phyloP scores from a whole-genome alignment of 2,888 invertebrate genomes.

The Conchocele bisecta region DNA sequence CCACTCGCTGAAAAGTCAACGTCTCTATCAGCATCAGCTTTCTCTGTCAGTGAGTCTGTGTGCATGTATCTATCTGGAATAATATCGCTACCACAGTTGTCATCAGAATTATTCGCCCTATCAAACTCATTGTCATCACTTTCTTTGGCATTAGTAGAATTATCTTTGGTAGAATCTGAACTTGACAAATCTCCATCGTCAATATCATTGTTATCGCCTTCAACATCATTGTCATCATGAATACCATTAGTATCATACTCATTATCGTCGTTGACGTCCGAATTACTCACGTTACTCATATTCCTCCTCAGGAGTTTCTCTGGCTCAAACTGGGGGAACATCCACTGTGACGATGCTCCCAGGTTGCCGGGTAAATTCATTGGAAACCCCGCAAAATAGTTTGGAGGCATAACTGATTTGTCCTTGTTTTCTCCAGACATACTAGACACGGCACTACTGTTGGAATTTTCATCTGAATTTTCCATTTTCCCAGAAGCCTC shows the following conservation, averaged over 20 bases:
- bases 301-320: not conserved
- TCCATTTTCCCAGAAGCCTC: slow-evolving; percentile 65
- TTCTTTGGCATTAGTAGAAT: slow-evolving; percentile 48
- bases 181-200: slow-evolving; percentile 40
- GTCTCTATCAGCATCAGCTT: slow-evolving; percentile 40
- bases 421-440: slow-evolving; percentile 69
- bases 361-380: too few relatives aligned
- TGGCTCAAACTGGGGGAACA: slow-evolving; percentile 81
- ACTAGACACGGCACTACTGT: slow-evolving; percentile 75
- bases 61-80: slow-evolving; percentile 52
- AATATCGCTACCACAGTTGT: slow-evolving; percentile 31
- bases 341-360: slow-evolving; percentile 77
- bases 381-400: slow-evolving; percentile 57
- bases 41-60: slow-evolving; percentile 45
- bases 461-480: slow-evolving; percentile 74
- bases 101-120: slow-evolving; percentile 23
- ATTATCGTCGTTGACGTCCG: slow-evolving; percentile 6
- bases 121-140: slow-evolving; percentile 34
- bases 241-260: slow-evolving; percentile 29
- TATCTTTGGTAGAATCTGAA: slow-evolving; percentile 53
- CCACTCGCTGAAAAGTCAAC: slow-evolving; percentile 32
- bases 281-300: not conserved
- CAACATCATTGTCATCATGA: slow-evolving; percentile 37
- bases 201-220: slow-evolving; percentile 49
- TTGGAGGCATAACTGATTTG: slow-evolving; percentile 18